A percentile compares a stretch with the other conserved stretches of the same genome.
Conservation (phyloP, 2,113 vertebrate species). For the Chionodraco myersi region DNA sequence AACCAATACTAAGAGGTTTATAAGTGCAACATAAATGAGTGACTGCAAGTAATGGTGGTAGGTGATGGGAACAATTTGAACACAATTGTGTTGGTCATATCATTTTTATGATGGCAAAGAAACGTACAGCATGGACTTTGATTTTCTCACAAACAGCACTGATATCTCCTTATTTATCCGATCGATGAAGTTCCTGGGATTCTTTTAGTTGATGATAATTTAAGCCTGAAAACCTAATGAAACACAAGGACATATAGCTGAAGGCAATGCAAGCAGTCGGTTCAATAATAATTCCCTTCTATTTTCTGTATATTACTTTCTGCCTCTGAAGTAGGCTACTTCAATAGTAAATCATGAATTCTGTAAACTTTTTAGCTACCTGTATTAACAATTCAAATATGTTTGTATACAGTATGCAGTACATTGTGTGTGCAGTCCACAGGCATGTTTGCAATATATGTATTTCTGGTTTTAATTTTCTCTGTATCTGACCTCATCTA, state of each 20-base stretch:
- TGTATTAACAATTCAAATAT: constrained; percentile 6
- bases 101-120: constrained; percentile 14
- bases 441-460: not conserved
- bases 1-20: constrained; percentile 19
- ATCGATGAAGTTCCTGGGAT: constrained; percentile 10
- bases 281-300: constrained; percentile 22
- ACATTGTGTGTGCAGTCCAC: not conserved
- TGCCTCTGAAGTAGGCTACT: not conserved
- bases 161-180: constrained; percentile 33
- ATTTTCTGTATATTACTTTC: constrained; percentile 5
- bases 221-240: constrained; percentile 19
- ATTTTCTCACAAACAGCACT: not conserved
- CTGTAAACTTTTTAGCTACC: not conserved
- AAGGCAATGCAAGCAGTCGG: not conserved
- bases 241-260: not conserved
- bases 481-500: not conserved
- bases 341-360: not conserved
- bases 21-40: constrained; percentile 21
- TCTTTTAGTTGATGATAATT: constrained; percentile 15
- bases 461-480: not conserved
- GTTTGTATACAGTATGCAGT: not conserved
- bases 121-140: not conserved
- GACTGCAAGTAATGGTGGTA: not conserved
- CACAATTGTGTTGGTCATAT: constrained; percentile 14
- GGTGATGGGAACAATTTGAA: constrained; percentile 5